phyloP scores from a whole-genome alignment of 30 jellyfish, hydroid and myxozoan genomes.

The Catostylus mosaicus region DNA sequence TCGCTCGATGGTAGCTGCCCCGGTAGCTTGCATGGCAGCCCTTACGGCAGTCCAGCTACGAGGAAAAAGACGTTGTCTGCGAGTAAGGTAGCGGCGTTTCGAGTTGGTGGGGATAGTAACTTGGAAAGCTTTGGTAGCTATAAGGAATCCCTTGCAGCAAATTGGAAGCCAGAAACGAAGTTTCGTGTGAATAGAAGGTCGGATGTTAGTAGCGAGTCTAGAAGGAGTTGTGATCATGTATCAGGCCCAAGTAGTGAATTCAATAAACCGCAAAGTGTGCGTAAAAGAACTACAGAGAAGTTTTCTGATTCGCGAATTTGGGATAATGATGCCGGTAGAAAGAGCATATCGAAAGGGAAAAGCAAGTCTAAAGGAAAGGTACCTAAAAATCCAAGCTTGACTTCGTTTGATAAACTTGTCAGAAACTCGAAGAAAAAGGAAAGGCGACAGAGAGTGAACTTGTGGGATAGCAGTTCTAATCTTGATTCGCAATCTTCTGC shows the following conservation, averaged over 20 bases:
- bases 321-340: neutral
- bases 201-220: no score
- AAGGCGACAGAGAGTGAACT: constrained; percentile 15
- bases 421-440: constrained; percentile 23
- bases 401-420: constrained; percentile 56
- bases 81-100: neutral
- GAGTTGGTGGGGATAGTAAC: constrained; percentile 1
- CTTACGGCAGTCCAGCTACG: constrained; percentile 32
- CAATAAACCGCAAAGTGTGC: neutral
- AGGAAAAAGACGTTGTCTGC: constrained; percentile 1
- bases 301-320: neutral
- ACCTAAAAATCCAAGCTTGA: constrained; percentile 46
- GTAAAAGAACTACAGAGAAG: constrained; percentile 8
- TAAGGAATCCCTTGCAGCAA: constrained; percentile 64
- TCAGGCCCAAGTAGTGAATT: neutral
- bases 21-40: constrained; percentile 12
- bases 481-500: neutral
- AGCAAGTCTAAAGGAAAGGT: neutral
- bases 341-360: neutral
- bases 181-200: constrained; percentile 23
- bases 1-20: constrained; percentile 15
- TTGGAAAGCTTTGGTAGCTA: constrained; percentile 55
- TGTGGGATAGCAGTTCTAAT: constrained; percentile 1
- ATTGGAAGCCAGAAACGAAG: constrained; percentile 58
- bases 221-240: neutral